phyloP scores from a whole-genome alignment of 2,888 invertebrate species.

The Cheilosia variabilis region DNA sequence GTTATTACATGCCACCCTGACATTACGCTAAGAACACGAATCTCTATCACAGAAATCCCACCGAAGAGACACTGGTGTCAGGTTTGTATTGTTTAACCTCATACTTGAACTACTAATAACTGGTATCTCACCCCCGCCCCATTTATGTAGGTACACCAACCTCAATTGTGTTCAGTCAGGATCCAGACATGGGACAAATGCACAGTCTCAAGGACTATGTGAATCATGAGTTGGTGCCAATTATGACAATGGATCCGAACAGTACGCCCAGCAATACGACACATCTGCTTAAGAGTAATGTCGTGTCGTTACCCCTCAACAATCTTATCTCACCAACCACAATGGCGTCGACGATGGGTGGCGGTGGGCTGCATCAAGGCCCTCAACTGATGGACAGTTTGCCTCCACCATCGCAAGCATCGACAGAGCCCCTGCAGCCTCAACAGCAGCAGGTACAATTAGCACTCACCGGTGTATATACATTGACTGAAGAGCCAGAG shows the following conservation, averaged over 20 bases:
- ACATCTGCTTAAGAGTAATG: constrained; percentile 76
- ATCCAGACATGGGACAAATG: constrained; percentile 79
- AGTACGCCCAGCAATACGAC: constrained; percentile 76
- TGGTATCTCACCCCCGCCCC: constrained; percentile 6
- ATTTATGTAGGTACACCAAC: constrained; percentile 84
- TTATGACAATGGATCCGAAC: constrained; percentile 83
- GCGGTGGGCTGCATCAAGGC: constrained; percentile 76
- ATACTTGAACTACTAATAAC: constrained; percentile 6
- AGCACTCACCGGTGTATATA: constrained; percentile 85
- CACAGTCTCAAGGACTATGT: constrained; percentile 83
- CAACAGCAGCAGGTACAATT: constrained; percentile 75
- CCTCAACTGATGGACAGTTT: constrained; percentile 79
- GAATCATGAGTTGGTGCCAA: constrained; percentile 84
- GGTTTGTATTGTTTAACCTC: constrained; percentile 77
- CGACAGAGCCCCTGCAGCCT: constrained; percentile 74
- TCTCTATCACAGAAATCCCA: constrained; percentile 85
- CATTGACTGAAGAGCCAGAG: constrained; percentile 85
- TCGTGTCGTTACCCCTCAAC: constrained; percentile 75
- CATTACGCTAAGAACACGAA: constrained; percentile 82
- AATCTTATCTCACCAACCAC: constrained; percentile 74
- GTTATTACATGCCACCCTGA: constrained; percentile 82
- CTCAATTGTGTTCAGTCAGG: constrained; percentile 82
- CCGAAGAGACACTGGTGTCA: constrained; percentile 86
- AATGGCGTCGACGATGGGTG: constrained; percentile 71
- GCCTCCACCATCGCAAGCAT: constrained; percentile 77